Evolutionary conservation across 2,113 vertebrate species (phyloP), one percentile per base, ranked within the genome.

Genomic region (Enhydra lutris): DNA sequence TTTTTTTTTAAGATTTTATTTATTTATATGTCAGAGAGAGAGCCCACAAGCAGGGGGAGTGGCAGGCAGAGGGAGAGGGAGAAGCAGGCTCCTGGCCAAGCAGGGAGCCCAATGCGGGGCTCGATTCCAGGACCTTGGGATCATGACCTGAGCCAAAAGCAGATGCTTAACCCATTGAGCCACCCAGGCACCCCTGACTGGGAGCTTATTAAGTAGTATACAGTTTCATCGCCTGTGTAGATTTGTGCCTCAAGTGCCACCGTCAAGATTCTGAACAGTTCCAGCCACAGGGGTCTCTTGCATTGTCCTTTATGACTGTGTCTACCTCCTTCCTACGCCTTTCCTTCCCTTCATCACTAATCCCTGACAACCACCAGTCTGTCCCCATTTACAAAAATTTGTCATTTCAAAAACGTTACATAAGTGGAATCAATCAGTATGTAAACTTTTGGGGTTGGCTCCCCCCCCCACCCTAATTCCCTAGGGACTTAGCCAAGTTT

Each of bases 331-430:
- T 63, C 31, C 31, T 11, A 5, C 7, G 24, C 21, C 59, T 83
- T 23, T 47, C 13, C 29, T 24, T 57, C 31, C 34, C 34, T 23
- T 26, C 13, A 15, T 61, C 84, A 50, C 69, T 45, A 47, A 52
- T 71, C 55, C 79, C 63, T 61, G 83, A 55, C 69, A 84, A 89
- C 21, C 26, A 69, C 47, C 55, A 67, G 34, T 85, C 45, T 82
- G 4, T 81, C 29, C n/a, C 91, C 52, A 76, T 47, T 69, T 31
- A 31, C 63, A 89, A 39, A 57, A 34, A 79, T 73, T 39, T 91
- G 42, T 84, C 42, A 76, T 91, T 93, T 93, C 50, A 93, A 47
- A 69, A 84, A 61, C 91, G 76, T 91, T 95, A 11, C n/a, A 10
- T 52, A 95, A 89, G n/a, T 81, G n/a, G n/a, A 92, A 15, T 81